Evolutionary conservation across 2,888 invertebrate species (phyloP).

Genomic region (Hesperia comma): DNA sequence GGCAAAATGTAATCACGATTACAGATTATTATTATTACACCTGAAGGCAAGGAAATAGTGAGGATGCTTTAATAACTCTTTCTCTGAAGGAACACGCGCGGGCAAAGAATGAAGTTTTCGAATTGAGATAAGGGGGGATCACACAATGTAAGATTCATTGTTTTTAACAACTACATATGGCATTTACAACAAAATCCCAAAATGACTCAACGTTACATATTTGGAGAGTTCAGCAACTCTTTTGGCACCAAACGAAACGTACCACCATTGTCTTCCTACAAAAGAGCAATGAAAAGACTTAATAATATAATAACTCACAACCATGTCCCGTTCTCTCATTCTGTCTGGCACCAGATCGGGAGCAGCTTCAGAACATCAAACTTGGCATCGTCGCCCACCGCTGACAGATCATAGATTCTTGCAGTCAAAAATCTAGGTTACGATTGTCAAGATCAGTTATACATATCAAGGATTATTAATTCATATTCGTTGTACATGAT

Average conservation of each 20-base stretch:
- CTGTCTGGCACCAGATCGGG: conserved; percentile 37
- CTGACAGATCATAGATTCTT: conserved; percentile 39
- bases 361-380: conserved; percentile 37
- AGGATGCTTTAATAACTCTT: too few species aligned
- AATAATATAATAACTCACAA: conserved; percentile 35
- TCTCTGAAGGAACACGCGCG: too few species aligned
- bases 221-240: conserved; percentile 18
- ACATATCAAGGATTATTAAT: conserved; percentile 34
- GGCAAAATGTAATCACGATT: too few species aligned
- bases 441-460: conserved; percentile 36
- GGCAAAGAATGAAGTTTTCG: too few species aligned
- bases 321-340: conserved; percentile 38
- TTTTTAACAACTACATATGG: background rate
- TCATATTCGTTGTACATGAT: conserved; percentile 17
- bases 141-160: too few species aligned
- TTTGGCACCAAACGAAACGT: conserved; percentile 21
- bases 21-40: too few species aligned
- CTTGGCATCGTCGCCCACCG: conserved; percentile 35
- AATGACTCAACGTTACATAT: conserved; percentile 13
- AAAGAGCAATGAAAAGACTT: conserved; percentile 33
- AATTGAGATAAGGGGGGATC: too few species aligned
- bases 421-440: conserved; percentile 37
- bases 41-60: too few species aligned
- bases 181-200: background rate
- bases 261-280: conserved; percentile 21